phyloP scores from a whole-genome alignment of 2,888 invertebrate species.

The Brachynemurus nebulosus region DNA sequence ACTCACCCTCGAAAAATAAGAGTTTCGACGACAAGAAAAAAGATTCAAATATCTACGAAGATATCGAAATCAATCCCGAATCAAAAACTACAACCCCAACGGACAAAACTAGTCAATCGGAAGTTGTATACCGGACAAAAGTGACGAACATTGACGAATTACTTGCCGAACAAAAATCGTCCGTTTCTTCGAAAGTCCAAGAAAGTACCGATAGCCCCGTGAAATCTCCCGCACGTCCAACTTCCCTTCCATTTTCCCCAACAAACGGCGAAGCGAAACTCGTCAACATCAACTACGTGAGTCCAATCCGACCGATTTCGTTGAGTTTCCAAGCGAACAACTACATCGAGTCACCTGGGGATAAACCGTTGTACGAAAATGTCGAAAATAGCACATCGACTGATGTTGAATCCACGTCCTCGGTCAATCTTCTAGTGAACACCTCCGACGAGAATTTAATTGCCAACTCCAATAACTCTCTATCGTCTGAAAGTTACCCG shows the following conservation, averaged over 20 bases:
- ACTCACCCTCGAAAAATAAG: slow-evolving; percentile 41
- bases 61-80: slow-evolving; percentile 38
- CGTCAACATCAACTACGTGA: background rate
- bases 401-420: background rate
- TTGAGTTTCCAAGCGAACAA: slow-evolving; percentile 24
- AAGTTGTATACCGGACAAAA: slow-evolving; percentile 16
- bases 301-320: slow-evolving; percentile 33
- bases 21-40: slow-evolving; percentile 18
- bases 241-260: background rate
- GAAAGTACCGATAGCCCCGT: background rate
- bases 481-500: no score
- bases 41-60: slow-evolving; percentile 40
- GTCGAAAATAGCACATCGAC: no score
- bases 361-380: background rate
- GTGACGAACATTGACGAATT: slow-evolving; percentile 9
- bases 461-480: background rate
- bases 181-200: slow-evolving; percentile 20
- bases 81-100: slow-evolving; percentile 40
- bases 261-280: no score
- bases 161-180: slow-evolving; percentile 2
- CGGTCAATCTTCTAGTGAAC: background rate
- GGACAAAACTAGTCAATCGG: slow-evolving; percentile 42
- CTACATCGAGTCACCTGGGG: background rate
- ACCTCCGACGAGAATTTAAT: background rate
- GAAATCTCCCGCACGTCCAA: background rate